Percentiles rank a stretch among this genome's conserved stretches.
These are phyloP conservation scores for Progne subis DNA, from an alignment of 2,113 vertebrate species.

Conservation along the genomic window DNA sequence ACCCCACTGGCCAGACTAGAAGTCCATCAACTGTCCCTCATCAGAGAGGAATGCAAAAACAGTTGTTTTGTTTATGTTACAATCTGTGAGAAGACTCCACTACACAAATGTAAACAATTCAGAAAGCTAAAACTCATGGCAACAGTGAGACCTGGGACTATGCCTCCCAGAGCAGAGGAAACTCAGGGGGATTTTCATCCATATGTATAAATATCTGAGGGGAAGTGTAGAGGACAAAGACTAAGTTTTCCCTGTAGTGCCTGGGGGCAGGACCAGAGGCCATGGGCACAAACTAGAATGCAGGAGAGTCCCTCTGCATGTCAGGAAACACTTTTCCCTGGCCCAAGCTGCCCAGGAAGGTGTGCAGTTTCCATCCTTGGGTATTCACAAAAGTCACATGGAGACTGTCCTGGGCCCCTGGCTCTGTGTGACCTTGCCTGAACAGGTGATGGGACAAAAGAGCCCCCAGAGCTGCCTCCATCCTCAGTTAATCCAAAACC, in stretches of 20 bases:
- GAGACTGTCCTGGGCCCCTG: not conserved
- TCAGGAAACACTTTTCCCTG: not conserved
- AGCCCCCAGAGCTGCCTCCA: not conserved
- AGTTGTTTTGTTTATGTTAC: no score
- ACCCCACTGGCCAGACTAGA: no score
- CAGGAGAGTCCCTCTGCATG: not conserved
- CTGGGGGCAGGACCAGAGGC: not conserved
- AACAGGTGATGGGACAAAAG: not conserved
- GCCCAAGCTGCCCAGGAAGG: not conserved
- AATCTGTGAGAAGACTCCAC: no score
- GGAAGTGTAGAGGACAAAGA: not conserved
- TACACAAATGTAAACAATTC: no score
- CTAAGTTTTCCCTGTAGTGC: not conserved
- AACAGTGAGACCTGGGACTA: not conserved
- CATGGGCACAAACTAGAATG: not conserved
- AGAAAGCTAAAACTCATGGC: no score
- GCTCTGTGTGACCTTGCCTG: no score
- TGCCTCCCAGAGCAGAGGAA: not conserved
- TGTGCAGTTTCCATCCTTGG: not conserved
- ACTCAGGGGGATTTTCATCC: not conserved
- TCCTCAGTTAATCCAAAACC: not conserved
- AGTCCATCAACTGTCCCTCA: no score
- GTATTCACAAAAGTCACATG: not conserved
- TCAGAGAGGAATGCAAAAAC: no score
- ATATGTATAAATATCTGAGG: not conserved